Percentiles rank a stretch among this genome's conserved stretches.
These are phyloP conservation scores for Petrolisthes cinctipes DNA, from an alignment of 2,888 invertebrate genomes.

Conservation along the genomic window DNA sequence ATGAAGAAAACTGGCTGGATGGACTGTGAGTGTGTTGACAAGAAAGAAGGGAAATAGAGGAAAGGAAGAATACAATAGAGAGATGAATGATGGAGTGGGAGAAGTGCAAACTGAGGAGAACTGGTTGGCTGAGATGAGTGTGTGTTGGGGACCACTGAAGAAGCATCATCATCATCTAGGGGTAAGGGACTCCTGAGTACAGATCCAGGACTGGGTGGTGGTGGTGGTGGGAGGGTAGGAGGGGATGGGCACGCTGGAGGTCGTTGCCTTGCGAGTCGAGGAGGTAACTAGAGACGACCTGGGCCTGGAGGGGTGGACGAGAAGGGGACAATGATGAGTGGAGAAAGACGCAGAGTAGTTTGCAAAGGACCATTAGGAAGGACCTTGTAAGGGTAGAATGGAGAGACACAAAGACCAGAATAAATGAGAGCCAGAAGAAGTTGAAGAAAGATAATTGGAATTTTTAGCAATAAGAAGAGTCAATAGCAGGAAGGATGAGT, in stretches of 20 bases:
- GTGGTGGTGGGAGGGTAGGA: neutral
- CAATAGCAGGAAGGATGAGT: too few species aligned
- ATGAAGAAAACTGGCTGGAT: neutral
- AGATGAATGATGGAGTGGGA: neutral
- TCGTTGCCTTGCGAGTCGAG: neutral
- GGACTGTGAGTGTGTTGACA: neutral
- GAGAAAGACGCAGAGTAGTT: neutral
- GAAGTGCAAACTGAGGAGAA: neutral
- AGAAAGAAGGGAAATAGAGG: neutral
- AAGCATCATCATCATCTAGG: neutral
- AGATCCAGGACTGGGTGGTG: neutral
- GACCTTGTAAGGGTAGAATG: too few species aligned
- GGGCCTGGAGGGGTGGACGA: neutral
- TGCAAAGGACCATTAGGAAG: too few species aligned
- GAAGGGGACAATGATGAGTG: neutral
- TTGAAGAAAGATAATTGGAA: too few species aligned
- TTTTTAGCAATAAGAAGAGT: too few species aligned
- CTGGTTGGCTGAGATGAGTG: neutral
- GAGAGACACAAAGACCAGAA: too few species aligned
- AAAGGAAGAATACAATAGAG: neutral
- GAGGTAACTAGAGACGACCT: neutral
- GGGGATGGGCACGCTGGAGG: neutral
- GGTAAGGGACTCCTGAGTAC: neutral
- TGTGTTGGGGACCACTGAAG: neutral
- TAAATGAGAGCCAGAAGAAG: too few species aligned